Base-by-base conservation (phyloP, 2,113 vertebrate species). In the Gallinago paraguaiae region DNA sequence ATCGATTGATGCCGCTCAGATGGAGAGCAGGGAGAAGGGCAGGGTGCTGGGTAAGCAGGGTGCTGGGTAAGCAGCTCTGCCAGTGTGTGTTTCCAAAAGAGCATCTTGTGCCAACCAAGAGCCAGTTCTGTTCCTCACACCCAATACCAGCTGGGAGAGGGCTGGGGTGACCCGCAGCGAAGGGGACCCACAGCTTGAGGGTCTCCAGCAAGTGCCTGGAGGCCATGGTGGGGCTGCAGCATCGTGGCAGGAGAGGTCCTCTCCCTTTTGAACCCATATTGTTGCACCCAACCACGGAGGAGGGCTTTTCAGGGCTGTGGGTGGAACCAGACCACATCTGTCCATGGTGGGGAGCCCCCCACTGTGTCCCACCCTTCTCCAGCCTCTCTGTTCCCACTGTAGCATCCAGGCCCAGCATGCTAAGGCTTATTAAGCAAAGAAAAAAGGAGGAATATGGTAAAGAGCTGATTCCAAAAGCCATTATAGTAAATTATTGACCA, bases 401-500 rank as follows among this genome's bases (percentile, higher is more conserved):
- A 72, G 45, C 81, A 39, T 61, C 68, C 80, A 82, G 69, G 51
- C 71, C n/a, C 74, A 82, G 57, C 88, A 9, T 4, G 51, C 80
- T 82, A 84, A 53, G 86, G 74, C 86, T 76, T 83, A 85, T 72
- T 92, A 92, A 86, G 70, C 23, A 54, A 77, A 35, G 16, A 60
- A 51, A 41, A 50, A 65, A 59, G 31, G 43, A 57, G 67, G 86
- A 87, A 65, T 82, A 87, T 79, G 89, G 86, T 67, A 91, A 93
- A 92, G 86, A 93, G 86, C 77, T 61, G 88, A 78, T 93, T 93
- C 70, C 86, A 54, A 79, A 72, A 93, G 78, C 93, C 88, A 92
- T 95, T 95, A 68, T 50, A 18, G 96, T 96, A 91, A 97, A 96
- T 96, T 91, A 96, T 97, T 95, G 96, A 94, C 95, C 81, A 91